These are phyloP conservation scores for Xenotilapia flavipinnis DNA, from an alignment of 2,113 vertebrate genomes.

Conservation along the genomic window DNA sequence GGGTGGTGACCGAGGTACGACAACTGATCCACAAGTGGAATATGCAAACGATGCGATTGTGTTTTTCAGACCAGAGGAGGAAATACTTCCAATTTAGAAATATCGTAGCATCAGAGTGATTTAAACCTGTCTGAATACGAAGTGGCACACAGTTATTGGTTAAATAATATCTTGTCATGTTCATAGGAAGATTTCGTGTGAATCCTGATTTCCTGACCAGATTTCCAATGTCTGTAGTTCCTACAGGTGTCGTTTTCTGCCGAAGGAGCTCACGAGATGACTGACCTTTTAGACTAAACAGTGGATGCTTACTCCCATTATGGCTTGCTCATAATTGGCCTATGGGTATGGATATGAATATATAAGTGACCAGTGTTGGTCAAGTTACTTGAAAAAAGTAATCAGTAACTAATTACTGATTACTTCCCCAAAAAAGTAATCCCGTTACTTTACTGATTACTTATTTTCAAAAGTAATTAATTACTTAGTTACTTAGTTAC, in stretches of 20 bases:
- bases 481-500: no score
- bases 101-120: neutral
- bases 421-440: no score
- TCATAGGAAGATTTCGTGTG: neutral
- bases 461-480: no score
- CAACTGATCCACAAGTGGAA: neutral
- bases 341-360: neutral
- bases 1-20: neutral
- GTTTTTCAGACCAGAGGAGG: neutral
- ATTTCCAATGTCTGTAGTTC: slow-evolving; percentile 12
- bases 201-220: neutral
- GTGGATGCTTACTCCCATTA: neutral
- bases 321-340: neutral
- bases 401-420: no score
- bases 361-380: neutral
- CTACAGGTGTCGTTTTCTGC: neutral
- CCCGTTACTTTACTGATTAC: no score
- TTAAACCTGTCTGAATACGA: slow-evolving; percentile 10
- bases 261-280: neutral
- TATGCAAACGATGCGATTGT: neutral
- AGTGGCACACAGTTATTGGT: neutral
- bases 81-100: neutral
- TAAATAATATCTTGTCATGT: slow-evolving; percentile 9
- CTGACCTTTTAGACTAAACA: slow-evolving; percentile 23
- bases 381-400: no score